These are phyloP conservation scores for Eulemur macaco DNA, from an alignment of 2,113 vertebrate species.

Conservation along the genomic window DNA sequence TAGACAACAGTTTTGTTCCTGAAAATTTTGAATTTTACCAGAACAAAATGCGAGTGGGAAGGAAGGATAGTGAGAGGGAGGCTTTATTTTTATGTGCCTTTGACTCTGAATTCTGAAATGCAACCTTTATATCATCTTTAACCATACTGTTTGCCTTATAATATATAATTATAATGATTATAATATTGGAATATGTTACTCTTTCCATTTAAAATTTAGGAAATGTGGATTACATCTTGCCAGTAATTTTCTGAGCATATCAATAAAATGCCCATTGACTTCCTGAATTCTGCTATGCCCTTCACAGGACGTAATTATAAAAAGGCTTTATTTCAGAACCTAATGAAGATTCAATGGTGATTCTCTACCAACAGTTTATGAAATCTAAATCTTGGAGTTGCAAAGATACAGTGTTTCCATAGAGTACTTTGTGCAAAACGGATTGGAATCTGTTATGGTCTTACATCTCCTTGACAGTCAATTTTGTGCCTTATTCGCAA, in stretches of 20 bases:
- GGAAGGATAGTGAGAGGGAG: background rate
- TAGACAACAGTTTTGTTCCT: background rate
- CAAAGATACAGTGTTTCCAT: background rate
- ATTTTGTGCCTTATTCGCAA: constrained; percentile 72
- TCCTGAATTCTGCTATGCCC: background rate
- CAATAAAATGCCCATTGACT: background rate
- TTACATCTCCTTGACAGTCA: constrained; percentile 76
- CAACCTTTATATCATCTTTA: background rate
- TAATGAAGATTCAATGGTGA: constrained; percentile 66
- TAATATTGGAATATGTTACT: background rate
- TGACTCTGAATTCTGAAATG: background rate
- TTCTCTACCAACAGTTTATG: constrained; percentile 37
- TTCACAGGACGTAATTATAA: background rate
- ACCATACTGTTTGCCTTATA: background rate
- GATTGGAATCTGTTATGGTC: constrained; percentile 47
- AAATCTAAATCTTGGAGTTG: constrained; percentile 57
- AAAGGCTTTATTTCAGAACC: constrained; percentile 24
- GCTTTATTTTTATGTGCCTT: background rate
- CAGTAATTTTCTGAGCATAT: background rate
- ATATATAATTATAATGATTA: constrained; percentile 26
- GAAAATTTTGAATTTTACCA: background rate
- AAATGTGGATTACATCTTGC: background rate
- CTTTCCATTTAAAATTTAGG: background rate
- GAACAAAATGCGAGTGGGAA: background rate
- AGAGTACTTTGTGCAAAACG: constrained; percentile 22